Base-by-base conservation (phyloP, 30 jellyfish, hydroid and myxozoan species). In the Phacellophora camtschatica region DNA sequence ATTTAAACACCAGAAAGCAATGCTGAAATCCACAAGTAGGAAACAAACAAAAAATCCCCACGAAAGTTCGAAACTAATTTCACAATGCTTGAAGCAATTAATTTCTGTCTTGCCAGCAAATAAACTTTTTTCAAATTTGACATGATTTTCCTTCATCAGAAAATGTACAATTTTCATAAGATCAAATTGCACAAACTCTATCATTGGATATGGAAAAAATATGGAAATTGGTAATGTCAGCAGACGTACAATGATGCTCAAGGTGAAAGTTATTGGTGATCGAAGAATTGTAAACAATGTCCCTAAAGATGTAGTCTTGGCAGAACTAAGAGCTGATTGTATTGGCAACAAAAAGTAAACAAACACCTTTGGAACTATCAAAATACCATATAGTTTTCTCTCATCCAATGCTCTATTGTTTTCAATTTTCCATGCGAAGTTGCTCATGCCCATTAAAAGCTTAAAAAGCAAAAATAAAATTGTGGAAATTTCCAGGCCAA, bases 121-220 rank as follows among this genome's bases (percentile, higher is more conserved):
- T 25, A 15, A 42, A 18, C 2, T 29, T 10, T 30, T 31, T 24
- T n/a, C 54, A 7, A 62, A 8, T 5, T 25, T 20, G 45, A 30
- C 15, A 13, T 13, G 63, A 16, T 33, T 3, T 1, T 37, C 43
- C 35, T 41, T 46, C n/a, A n/a, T n/a, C n/a, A 71, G 84, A 71
- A 29, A 3, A 18, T 46, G 1, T 4, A 45, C 59, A 37, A 73
- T 19, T 53, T 23, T 9, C 3, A 25, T 20, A 24, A 73, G 13
- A 36, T 73, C 62, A 10, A 53, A 28, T 51, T 73, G 74, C 25
- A 39, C 74, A 2, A 46, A 29, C n/a, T 53, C 71, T 11, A 50
- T 50, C 74, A 73, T 45, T 2, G 86, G 76, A 12, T 54, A 73
- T 3, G 86, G 86, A 24, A 73, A 73, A 18, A 73, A 53, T 4